Evolutionary conservation across 1,140 invertebrate genomes (phyloP), one percentile per base, ranked within the genome.

Genomic region (Lordiphosa clarofinis): DNA sequence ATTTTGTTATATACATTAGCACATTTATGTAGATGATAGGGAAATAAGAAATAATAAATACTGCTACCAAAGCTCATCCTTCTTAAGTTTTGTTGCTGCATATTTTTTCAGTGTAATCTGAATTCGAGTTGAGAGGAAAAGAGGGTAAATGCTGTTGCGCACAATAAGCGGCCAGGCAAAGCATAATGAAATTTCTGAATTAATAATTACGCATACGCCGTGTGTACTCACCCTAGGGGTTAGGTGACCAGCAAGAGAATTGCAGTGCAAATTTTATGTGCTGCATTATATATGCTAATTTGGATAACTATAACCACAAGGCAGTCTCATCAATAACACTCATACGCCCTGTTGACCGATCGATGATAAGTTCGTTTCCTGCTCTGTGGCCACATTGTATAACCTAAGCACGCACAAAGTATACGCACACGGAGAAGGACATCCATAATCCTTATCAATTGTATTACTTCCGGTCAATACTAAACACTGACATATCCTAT

Each of bases 401-500:
- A 70, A 61, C 42, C 57, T 48, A 19, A 7, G 56, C 67, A 66
- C 67, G 62, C 42, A 66, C 39, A 57, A 11, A 19, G 15, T 40
- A 35, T 21, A 21, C 39, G 46, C 40, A 49, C 38, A 57, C 5
- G 9, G n/a, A 37, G 37, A 46, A 43, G 68, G 68, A 76, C 58
- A 74, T 78, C 74, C 62, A 76, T 76, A 86, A 87, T 87, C 76
- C 84, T 87, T 87, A 87, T 87, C 82, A 82, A 87, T 82, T 87
- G 74, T 84, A 87, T 87, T 87, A 84, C 73, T 87, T 87, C 84
- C 84, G 84, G 78, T 87, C 84, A 79, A 87, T 87, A 87, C 78
- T 79, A 79, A 81, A 86, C 73, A 87, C 73, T 84, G 84, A 87
- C 84, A 87, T 66, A 84, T 87, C 84, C 84, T 87, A 87, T 87